Percentiles rank a stretch among this genome's conserved stretches.
Evolutionary conservation across 2,888 invertebrate species (phyloP).

Genomic region (Mongoloraphidia duomilia): DNA sequence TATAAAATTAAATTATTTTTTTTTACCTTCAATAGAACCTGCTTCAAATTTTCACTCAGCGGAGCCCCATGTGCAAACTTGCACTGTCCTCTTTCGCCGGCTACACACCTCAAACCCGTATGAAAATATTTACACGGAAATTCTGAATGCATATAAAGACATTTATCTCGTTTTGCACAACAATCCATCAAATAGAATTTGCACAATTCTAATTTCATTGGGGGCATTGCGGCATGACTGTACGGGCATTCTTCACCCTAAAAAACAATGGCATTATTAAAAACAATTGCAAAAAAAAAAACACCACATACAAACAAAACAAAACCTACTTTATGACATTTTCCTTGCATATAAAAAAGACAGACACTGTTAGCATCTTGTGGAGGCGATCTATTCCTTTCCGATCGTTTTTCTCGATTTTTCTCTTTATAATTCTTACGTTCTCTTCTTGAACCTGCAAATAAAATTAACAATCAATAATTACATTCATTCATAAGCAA

Average conservation of each 20-base stretch:
- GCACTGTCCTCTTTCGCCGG: constrained; percentile 64
- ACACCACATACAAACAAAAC: constrained; percentile 2
- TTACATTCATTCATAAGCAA: too few species aligned
- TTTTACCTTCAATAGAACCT: constrained; percentile 33
- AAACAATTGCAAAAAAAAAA: neutral
- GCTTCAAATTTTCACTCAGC: constrained; percentile 51
- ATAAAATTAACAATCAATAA: neutral
- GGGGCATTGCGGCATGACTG: constrained; percentile 69
- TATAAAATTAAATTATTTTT: too few species aligned
- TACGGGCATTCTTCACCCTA: constrained; percentile 72
- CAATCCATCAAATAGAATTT: constrained; percentile 94
- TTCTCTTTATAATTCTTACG: constrained; percentile 16
- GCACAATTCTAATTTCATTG: constrained; percentile 84
- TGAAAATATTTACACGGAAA: constrained; percentile 97
- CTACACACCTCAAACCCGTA: constrained; percentile 74
- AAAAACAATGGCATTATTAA: constrained; percentile 13
- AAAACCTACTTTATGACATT: constrained; percentile 52
- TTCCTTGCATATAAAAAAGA: constrained; percentile 76
- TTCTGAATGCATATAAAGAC: constrained; percentile 91
- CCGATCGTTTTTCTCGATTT: constrained; percentile 33
- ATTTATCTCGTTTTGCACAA: constrained; percentile 89
- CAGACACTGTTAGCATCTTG: constrained; percentile 62
- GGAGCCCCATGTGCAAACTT: constrained; percentile 87
- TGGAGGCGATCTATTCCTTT: constrained; percentile 33
- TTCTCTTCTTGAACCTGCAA: constrained; percentile 10